Evolutionary conservation across 2,888 invertebrate genomes (phyloP).

Genomic region (Dolichomitus sp.): DNA sequence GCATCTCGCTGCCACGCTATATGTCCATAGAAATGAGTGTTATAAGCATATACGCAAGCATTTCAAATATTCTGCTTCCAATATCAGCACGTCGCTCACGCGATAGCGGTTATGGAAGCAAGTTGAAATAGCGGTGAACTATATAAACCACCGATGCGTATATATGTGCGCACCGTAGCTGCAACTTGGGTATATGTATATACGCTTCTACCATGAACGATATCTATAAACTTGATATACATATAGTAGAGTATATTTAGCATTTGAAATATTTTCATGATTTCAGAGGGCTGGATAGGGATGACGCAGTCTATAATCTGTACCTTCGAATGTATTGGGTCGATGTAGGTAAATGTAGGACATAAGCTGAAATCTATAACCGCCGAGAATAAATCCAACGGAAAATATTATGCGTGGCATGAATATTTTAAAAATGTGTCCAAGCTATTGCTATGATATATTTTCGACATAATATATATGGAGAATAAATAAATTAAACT

Average conservation of each 20-base stretch:
- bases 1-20: slow-evolving; percentile 7
- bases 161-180: not conserved
- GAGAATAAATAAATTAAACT: too few relatives aligned
- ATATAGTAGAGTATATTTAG: not conserved
- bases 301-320: too few relatives aligned
- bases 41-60: slow-evolving; percentile 20
- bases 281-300: not conserved
- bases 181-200: not conserved
- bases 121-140: slow-evolving; percentile 11
- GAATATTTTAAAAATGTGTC: too few relatives aligned
- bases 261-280: not conserved
- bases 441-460: not conserved
- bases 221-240: not conserved
- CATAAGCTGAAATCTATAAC: not conserved
- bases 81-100: slow-evolving; percentile 14
- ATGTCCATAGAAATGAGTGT: slow-evolving; percentile 34
- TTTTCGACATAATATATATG: not conserved
- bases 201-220: not conserved
- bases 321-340: not conserved
- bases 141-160: not conserved
- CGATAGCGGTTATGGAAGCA: slow-evolving; percentile 15
- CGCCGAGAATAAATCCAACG: too few relatives aligned
- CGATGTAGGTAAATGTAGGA: not conserved
- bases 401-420: too few relatives aligned
- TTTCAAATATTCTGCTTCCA: slow-evolving; percentile 23